phyloP scores from a whole-genome alignment of 1,140 invertebrate species.

The Formica exsecta region DNA sequence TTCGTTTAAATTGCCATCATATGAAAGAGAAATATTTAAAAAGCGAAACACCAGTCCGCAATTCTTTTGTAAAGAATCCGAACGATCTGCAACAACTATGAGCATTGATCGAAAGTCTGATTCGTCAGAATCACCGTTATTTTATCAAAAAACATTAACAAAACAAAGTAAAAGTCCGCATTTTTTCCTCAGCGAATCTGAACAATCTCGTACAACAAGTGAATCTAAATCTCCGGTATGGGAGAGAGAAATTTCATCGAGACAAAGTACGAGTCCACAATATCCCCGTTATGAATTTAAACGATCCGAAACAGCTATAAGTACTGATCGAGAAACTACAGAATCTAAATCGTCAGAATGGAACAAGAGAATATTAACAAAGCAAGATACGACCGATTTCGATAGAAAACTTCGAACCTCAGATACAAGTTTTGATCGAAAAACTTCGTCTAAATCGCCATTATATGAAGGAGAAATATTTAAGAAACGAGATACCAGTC shows the following conservation, averaged over 20 bases:
- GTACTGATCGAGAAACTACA: neutral
- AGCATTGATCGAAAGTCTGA: conserved; percentile 4
- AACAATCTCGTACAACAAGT: neutral
- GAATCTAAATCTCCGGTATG: neutral
- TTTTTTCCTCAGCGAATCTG: conserved; percentile 20
- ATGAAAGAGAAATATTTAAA: neutral
- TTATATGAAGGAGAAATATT: neutral
- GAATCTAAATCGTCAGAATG: conserved; percentile 16
- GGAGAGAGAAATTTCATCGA: neutral
- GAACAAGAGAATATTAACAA: neutral
- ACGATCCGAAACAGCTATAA: conserved; percentile 8
- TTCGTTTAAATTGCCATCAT: neutral
- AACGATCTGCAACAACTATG: conserved; percentile 1
- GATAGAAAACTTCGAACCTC: neutral
- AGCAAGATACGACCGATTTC: neutral
- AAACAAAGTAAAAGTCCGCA: conserved; percentile 37
- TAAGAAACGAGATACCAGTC: neutral
- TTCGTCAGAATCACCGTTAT: neutral
- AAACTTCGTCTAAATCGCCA: neutral
- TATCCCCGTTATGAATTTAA: neutral
- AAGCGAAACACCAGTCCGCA: conserved; percentile 42
- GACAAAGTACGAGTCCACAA: conserved; percentile 6
- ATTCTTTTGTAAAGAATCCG: conserved; percentile 26
- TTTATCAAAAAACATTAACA: neutral
- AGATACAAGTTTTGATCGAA: no score